Evolutionary conservation across 2,113 vertebrate genomes (phyloP), one percentile per base, ranked within the genome.

Genomic region (Talpa occidentalis): DNA sequence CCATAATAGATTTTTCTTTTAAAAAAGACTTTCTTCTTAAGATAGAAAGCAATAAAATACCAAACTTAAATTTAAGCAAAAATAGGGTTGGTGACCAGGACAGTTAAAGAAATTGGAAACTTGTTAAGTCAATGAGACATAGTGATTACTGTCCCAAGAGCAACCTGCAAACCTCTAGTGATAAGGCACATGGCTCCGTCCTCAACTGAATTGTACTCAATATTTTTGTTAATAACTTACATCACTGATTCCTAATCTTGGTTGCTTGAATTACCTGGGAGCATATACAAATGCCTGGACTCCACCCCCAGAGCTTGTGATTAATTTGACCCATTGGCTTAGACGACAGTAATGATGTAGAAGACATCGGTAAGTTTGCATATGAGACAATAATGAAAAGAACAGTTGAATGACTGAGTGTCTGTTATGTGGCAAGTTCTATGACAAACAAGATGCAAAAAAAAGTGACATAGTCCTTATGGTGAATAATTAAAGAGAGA

Each of bases 71-170:
- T 84, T 88, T 92, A 82, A 60, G 84, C 35, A 92, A 89, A 90
- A 90, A 56, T 1, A 56, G 44, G 35, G 16, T 60, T 89, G 30
- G 66, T 28, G 30, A n/a, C 79, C 85, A 85, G 16, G 17, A 70
- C 21, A 59, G 59, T 91, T 70, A 67, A 76, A 90, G 44, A 94
- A 91, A 94, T 59, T 60, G 19, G 54, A 74, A 83, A 91, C 21
- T 54, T 67, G 35, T 30, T 87, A 91, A 89, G 40, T 72, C 66
- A 95, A 37, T n/a, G 82, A 89, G 17, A 74, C 5, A 8, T 42
- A 73, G 81, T 54, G 49, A 93, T 35, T 94, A 82, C 67, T 24
- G 24, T 28, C 32, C 40, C 62, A 67, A 22, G 1, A 26, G 32
- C 12, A 26, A 35, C 52, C 54, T 69, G 0, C 16, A 66, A 22